Evolutionary conservation across 2,888 invertebrate species (phyloP), one percentile per base, ranked within the genome.

Genomic region (Amiota minor): DNA sequence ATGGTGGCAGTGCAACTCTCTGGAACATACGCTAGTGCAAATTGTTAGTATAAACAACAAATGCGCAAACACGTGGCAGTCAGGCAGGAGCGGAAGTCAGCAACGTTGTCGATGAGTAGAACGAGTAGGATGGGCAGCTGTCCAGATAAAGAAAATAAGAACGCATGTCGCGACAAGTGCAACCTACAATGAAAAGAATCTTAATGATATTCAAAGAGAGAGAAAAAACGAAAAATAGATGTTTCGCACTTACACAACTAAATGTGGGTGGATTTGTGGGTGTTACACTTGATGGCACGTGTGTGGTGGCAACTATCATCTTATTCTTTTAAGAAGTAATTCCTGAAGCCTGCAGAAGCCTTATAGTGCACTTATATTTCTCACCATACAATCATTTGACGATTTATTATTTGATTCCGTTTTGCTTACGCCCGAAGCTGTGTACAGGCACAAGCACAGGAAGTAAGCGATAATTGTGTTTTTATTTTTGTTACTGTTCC

Each of bases 21-120:
- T 68, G 64, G 2, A 45, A 70, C 75, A 64, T 49, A 68, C 74
- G 74, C 70, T 68, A 78, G 81, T 86, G 84, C 88, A 87, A 87
- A 87, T 87, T 87, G 83, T 88, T 88, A 84, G 87, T 82, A 87
- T 88, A 88, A 88, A 88, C 88, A 88, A 86, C 83, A 86, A 86
- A 86, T 88, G 88, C 78, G 78, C 80, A 75, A 74, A 72, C 88
- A 87, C 88, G 88, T 87, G 88, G 56, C 87, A 73, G 77, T 82
- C 83, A 79, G 79, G 79, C 53, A 68, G 53, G 53, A 68, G 67
- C 35, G 23, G 35, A 62, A 11, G 59, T 68, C 20, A 47, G 49
- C 61, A 11, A 45, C 23, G 67, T 53, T 64, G 70, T 55, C 62
- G 72, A 65, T 45, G 69, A 62, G 59, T 45, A 68, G 20, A 53